Conservation (phyloP, 2,888 invertebrate species). For the Leptopilina syphax region DNA sequence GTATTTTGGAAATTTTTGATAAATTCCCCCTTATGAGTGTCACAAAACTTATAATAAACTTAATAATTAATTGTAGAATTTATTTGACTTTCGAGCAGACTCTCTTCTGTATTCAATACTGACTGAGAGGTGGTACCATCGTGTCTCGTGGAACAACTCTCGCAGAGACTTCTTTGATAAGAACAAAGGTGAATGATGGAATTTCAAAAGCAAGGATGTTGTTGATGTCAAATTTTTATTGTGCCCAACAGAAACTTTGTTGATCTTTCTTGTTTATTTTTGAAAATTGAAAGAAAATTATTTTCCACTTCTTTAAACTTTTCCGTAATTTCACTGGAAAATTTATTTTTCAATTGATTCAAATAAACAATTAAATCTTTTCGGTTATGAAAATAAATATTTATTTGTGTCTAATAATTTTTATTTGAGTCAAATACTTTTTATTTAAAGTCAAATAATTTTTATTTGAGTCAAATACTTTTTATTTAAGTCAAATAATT, state of each 20-base stretch:
- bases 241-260: not conserved
- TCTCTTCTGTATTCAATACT: not conserved
- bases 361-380: too few relatives aligned
- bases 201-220: conserved; percentile 16
- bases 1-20: not conserved
- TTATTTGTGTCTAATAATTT: too few relatives aligned
- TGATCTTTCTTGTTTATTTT: too few relatives aligned
- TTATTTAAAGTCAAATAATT: too few relatives aligned
- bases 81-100: conserved; percentile 16
- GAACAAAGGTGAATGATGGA: conserved; percentile 13
- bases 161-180: conserved; percentile 22
- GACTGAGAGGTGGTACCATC: conserved; percentile 17
- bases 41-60: not conserved
- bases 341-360: too few relatives aligned
- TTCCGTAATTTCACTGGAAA: too few relatives aligned
- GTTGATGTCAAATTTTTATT: not conserved
- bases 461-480: too few relatives aligned
- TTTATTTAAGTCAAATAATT: too few relatives aligned
- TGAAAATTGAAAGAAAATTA: not conserved
- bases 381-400: too few relatives aligned
- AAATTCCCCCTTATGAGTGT: not conserved
- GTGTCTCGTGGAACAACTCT: not conserved
- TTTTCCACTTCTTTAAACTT: not conserved
- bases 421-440: too few relatives aligned
- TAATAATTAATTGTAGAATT: not conserved